Evolutionary conservation across 2,113 vertebrate genomes (phyloP).

Genomic region (Gavialis gangeticus): DNA sequence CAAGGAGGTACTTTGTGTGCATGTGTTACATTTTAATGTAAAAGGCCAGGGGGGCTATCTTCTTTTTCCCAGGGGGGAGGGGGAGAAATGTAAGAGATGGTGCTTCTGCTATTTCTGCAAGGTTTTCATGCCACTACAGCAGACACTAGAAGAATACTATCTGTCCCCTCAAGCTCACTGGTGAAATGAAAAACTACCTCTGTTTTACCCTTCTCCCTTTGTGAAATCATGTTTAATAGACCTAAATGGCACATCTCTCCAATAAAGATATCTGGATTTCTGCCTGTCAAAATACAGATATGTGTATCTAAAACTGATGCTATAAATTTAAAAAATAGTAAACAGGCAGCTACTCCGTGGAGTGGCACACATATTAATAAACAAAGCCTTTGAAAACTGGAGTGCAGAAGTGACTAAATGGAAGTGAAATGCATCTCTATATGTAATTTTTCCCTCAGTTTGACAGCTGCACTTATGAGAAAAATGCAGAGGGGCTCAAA

Average conservation of each 20-base stretch:
- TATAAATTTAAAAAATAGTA: slow-evolving; percentile 21
- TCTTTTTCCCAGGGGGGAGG: not conserved
- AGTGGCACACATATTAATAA: not conserved
- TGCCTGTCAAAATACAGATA: slow-evolving; percentile 39
- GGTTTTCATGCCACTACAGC: slow-evolving; percentile 54
- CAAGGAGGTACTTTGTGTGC: not conserved
- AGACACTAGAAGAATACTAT: slow-evolving; percentile 56
- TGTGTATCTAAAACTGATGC: not conserved
- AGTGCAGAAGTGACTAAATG: slow-evolving; percentile 43
- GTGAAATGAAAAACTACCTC: slow-evolving; percentile 54
- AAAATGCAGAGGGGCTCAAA: slow-evolving; percentile 24
- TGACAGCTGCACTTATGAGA: not conserved
- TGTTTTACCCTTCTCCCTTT: not conserved
- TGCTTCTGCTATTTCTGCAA: not conserved
- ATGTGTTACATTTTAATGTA: slow-evolving; percentile 25
- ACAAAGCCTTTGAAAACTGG: not conserved
- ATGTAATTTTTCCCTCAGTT: not conserved
- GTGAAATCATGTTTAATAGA: not conserved
- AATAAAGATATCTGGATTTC: slow-evolving; percentile 30
- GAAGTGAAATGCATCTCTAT: not conserved
- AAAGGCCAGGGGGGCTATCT: not conserved
- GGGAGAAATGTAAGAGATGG: slow-evolving; percentile 15
- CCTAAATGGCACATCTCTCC: slow-evolving; percentile 37
- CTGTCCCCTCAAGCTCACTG: slow-evolving; percentile 58
- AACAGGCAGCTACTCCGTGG: not conserved